Percentiles rank a stretch among this genome's conserved stretches.
These are phyloP conservation scores for Toxotes lorentzi DNA, from an alignment of 2,797 vertebrate species.

Conservation along the genomic window DNA sequence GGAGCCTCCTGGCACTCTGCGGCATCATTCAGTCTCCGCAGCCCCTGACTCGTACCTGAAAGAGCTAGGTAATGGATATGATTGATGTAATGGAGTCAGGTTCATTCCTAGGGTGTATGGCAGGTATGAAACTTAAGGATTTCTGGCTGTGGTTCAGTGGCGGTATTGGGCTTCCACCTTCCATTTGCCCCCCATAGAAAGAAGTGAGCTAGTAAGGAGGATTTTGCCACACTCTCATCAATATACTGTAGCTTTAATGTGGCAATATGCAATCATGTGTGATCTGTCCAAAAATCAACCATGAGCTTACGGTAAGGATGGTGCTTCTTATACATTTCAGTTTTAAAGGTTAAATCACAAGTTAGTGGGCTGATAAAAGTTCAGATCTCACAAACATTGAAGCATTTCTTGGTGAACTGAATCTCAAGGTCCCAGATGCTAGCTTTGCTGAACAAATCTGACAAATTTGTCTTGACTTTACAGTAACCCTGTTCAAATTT, in stretches of 20 bases:
- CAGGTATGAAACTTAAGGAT: conserved; percentile 55
- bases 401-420: neutral
- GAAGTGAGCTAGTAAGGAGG: conserved; percentile 7
- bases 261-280: conserved; percentile 2
- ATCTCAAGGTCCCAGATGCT: conserved; percentile 29
- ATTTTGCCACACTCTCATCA: conserved; percentile 49
- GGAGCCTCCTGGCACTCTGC: conserved; percentile 52
- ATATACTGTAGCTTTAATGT: conserved; percentile 32
- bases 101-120: conserved; percentile 48
- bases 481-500: conserved; percentile 22
- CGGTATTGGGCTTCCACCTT: conserved; percentile 43
- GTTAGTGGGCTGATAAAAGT: conserved; percentile 6
- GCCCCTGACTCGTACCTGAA: conserved; percentile 54
- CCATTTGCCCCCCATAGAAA: conserved; percentile 41
- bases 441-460: conserved; percentile 11
- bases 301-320: conserved; percentile 2
- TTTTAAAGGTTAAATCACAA: conserved; percentile 10
- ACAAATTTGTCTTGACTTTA: conserved; percentile 24
- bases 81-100: conserved; percentile 58
- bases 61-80: conserved; percentile 63
- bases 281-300: conserved; percentile 5
- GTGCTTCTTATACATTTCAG: conserved; percentile 12
- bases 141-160: conserved; percentile 56
- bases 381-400: conserved; percentile 21
- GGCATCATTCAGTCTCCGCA: conserved; percentile 62